A percentile compares a stretch with the other conserved stretches of the same genome.
Conservation (phyloP, 1,140 invertebrate species). For the Hestina assimilis region DNA sequence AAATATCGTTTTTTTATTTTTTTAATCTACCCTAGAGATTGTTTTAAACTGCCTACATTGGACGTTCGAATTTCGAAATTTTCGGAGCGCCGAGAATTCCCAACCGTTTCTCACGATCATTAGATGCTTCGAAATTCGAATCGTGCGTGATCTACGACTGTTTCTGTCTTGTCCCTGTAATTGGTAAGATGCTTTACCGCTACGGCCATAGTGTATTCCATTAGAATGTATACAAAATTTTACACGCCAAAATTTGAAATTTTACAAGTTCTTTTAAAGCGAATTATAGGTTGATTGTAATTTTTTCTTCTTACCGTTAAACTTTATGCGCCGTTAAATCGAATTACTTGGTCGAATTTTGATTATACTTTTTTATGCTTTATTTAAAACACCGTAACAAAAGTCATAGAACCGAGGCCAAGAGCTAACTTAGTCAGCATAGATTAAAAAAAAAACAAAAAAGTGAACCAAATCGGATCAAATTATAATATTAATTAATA, state of each 20-base stretch:
- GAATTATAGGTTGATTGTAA: background rate
- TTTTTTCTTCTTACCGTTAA: background rate
- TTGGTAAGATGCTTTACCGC: background rate
- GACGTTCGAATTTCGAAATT: conserved; percentile 4
- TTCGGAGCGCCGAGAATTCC: conserved; percentile 6
- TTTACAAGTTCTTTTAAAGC: background rate
- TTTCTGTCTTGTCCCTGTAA: background rate
- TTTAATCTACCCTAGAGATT: background rate
- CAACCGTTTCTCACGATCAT: conserved; percentile 19
- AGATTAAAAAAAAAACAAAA: too few species aligned
- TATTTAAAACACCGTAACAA: too few species aligned
- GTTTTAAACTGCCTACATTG: background rate
- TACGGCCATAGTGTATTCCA: background rate
- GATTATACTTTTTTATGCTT: too few species aligned
- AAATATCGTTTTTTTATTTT: too few species aligned
- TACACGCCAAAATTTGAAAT: too few species aligned
- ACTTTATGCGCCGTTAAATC: too few species aligned
- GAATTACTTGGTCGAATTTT: background rate
- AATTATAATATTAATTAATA: too few species aligned
- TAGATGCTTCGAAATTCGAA: conserved; percentile 12
- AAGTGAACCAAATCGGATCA: too few species aligned
- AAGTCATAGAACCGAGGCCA: too few species aligned
- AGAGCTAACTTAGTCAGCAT: too few species aligned
- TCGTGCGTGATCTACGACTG: conserved; percentile 10
- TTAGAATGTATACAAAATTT: too few species aligned